phyloP scores from a whole-genome alignment of 2,797 vertebrate genomes.

The Threskiornis aethiopicus region DNA sequence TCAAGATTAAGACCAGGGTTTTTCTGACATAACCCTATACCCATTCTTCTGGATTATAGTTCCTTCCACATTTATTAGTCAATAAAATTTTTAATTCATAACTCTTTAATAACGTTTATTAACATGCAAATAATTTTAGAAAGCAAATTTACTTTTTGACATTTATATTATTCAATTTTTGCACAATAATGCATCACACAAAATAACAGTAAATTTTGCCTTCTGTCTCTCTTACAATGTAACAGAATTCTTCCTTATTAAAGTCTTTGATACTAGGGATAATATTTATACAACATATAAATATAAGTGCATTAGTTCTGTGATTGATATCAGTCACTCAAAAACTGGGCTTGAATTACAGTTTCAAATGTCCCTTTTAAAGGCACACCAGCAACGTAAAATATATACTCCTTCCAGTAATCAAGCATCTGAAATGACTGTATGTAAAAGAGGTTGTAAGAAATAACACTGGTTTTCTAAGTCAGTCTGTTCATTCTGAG shows the following conservation, averaged over 20 bases:
- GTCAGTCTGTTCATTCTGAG: neutral
- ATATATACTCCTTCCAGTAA: neutral
- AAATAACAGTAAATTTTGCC: neutral
- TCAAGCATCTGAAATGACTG: neutral
- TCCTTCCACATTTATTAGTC: neutral
- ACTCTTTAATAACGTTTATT: neutral
- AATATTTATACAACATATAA: neutral
- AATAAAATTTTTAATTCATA: neutral
- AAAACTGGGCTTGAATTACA: neutral
- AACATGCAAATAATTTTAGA: neutral
- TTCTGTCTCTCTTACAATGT: neutral
- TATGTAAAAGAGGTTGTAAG: neutral
- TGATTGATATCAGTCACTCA: neutral
- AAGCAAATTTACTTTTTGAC: neutral
- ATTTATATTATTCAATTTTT: neutral
- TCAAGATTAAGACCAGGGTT: neutral
- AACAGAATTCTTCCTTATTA: neutral
- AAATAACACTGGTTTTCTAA: neutral
- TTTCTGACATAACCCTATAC: neutral
- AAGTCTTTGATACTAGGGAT: neutral
- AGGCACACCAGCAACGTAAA: neutral
- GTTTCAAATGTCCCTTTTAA: neutral
- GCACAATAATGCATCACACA: neutral
- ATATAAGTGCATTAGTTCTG: neutral
- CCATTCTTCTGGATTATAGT: neutral